Percentiles rank a stretch among this genome's conserved stretches.
phyloP scores from a whole-genome alignment of 2,888 invertebrate species.

The Dolomedes plantarius region DNA sequence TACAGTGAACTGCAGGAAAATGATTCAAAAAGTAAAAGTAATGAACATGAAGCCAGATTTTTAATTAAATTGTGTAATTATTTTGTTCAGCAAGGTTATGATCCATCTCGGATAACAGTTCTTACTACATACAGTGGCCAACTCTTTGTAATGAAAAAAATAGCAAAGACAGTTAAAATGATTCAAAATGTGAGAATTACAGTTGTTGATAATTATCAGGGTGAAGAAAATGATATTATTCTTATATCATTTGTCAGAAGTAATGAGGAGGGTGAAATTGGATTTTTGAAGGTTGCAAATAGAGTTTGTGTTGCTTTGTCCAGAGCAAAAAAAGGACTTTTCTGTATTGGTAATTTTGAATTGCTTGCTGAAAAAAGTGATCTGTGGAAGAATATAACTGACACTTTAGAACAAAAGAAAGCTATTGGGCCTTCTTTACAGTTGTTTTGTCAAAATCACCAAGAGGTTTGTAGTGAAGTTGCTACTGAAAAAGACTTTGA shows the following conservation, averaged over 20 bases:
- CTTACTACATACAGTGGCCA: constrained; percentile 77
- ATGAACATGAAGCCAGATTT: constrained; percentile 75
- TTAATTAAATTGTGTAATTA: constrained; percentile 73
- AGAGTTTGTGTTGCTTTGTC: constrained; percentile 74
- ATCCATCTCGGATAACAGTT: constrained; percentile 75
- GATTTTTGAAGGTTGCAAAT: constrained; percentile 75
- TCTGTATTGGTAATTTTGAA: constrained; percentile 67
- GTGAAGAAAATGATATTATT: constrained; percentile 74
- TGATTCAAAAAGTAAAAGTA: constrained; percentile 72
- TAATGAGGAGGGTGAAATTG: constrained; percentile 74
- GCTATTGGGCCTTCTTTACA: constrained; percentile 59
- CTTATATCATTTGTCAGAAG: constrained; percentile 74
- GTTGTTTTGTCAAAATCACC: constrained; percentile 68
- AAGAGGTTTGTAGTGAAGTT: constrained; percentile 34
- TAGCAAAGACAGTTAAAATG: neutral
- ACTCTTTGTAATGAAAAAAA: constrained; percentile 70
- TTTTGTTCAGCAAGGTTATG: constrained; percentile 74
- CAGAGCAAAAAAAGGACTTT: constrained; percentile 65
- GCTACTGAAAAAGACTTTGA: constrained; percentile 58
- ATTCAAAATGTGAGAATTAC: constrained; percentile 27
- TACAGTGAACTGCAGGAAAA: constrained; percentile 48
- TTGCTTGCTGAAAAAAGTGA: constrained; percentile 30
- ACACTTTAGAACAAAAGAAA: constrained; percentile 27
- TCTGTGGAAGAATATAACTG: constrained; percentile 52
- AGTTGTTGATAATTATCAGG: constrained; percentile 74